These are phyloP conservation scores for Callipepla californica DNA, from an alignment of 2,113 vertebrate genomes.

Conservation along the genomic window DNA sequence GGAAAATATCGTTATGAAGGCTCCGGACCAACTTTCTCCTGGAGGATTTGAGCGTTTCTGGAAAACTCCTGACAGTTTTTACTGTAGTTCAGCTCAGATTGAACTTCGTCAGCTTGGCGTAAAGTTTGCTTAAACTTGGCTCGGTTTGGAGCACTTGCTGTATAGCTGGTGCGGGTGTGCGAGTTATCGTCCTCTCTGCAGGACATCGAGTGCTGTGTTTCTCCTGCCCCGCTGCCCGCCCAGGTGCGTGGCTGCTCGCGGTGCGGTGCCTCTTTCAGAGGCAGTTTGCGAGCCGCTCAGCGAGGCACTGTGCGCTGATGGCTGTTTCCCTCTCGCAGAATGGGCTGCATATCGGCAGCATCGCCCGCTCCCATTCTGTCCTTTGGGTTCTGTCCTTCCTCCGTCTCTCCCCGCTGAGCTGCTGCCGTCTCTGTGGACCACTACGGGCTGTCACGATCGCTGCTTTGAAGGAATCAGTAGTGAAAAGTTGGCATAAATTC, in stretches of 20 bases:
- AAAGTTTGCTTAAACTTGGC: background rate
- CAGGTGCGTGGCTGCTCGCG: background rate
- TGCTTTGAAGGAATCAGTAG: background rate
- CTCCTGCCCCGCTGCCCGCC: background rate
- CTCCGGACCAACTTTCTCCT: background rate
- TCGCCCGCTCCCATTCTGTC: background rate
- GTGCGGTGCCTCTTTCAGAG: slow-evolving; percentile 1
- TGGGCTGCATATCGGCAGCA: background rate
- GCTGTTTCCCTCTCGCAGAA: slow-evolving; percentile 4
- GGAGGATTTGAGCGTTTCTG: slow-evolving; percentile 9
- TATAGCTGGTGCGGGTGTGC: background rate
- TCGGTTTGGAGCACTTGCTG: background rate
- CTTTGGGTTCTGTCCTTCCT: background rate
- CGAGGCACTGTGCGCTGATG: background rate
- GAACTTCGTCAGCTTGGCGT: background rate
- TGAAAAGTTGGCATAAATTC: slow-evolving; percentile 44
- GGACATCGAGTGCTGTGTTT: background rate
- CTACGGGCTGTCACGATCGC: background rate
- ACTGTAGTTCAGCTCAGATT: background rate
- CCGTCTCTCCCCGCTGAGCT: background rate
- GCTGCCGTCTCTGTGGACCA: background rate
- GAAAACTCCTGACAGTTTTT: background rate
- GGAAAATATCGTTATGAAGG: background rate
- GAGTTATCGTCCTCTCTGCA: background rate
- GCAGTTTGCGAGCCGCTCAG: background rate